Conservation (phyloP, 2,797 vertebrate genomes). For the Simalia tracyae region DNA sequence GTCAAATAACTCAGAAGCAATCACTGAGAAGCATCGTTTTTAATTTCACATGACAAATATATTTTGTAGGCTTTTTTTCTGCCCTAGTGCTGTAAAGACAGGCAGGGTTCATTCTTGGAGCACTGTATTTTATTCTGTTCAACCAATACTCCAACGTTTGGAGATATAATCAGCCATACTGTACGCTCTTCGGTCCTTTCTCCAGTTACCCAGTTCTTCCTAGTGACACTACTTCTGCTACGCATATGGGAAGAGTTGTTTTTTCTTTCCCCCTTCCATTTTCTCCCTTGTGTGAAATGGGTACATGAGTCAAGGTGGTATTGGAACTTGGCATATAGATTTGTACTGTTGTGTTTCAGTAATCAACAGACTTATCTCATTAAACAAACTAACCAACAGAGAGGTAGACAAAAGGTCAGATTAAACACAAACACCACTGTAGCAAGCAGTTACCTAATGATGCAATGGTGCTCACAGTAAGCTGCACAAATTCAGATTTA, state of each 20-base stretch:
- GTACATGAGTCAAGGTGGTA: neutral
- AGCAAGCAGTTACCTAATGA: neutral
- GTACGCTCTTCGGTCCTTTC: neutral
- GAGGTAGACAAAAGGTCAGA: neutral
- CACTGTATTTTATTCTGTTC: no score
- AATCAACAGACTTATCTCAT: neutral
- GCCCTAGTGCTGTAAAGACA: neutral
- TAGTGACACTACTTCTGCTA: neutral
- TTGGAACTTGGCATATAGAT: neutral
- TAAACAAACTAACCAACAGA: neutral
- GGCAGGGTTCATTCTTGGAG: neutral
- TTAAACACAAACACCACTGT: neutral
- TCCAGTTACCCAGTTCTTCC: neutral
- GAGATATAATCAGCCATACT: neutral
- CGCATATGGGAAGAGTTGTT: neutral
- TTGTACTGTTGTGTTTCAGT: neutral
- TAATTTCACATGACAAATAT: neutral
- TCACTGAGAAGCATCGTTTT: neutral
- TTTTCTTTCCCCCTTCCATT: neutral
- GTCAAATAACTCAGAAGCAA: neutral
- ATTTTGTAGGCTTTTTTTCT: neutral
- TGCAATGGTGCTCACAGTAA: neutral
- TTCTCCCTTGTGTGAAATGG: neutral
- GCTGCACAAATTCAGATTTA: neutral
- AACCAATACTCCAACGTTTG: neutral